phyloP scores from a whole-genome alignment of 2,888 invertebrate genomes.

The Marronus borbonicus region DNA sequence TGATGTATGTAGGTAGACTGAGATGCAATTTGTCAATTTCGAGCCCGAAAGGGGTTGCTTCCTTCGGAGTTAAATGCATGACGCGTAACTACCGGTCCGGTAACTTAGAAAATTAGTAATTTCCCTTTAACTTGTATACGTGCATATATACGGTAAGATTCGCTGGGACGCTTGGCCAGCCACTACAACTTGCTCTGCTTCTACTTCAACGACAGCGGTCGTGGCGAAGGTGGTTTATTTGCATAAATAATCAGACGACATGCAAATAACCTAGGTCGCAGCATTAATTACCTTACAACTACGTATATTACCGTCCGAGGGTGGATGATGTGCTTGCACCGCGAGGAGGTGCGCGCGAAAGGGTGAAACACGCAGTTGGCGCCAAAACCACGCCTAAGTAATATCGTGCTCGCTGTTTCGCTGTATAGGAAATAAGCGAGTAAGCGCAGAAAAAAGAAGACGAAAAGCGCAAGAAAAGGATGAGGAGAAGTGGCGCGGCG shows the following conservation, averaged over 20 bases:
- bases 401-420: conserved; percentile 40
- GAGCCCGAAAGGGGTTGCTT: conserved; percentile 24
- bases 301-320: conserved; percentile 64
- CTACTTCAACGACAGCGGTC: conserved; percentile 58
- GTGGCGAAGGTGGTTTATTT: conserved; percentile 64
- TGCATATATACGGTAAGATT: conserved; percentile 54
- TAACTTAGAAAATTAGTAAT: conserved; percentile 69
- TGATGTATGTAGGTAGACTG: neutral
- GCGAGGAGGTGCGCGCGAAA: conserved; percentile 1
- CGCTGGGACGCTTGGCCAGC: conserved; percentile 58
- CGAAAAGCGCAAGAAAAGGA: conserved; percentile 29
- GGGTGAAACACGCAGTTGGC: conserved; percentile 54
- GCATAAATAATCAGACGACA: conserved; percentile 71
- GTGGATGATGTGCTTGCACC: conserved; percentile 61
- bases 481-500: conserved; percentile 45
- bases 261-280: conserved; percentile 69
- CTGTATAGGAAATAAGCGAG: conserved; percentile 14
- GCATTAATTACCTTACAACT: conserved; percentile 69
- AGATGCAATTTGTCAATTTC: conserved; percentile 54
- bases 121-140: conserved; percentile 60
- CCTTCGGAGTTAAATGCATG: conserved; percentile 62
- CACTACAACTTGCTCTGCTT: conserved; percentile 59
- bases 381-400: conserved; percentile 61
- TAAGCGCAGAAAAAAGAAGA: conserved; percentile 3
- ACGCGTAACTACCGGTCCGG: conserved; percentile 62